A percentile compares a stretch with the other conserved stretches of the same genome.
Conservation (phyloP, 2,113 vertebrate genomes). For the Dryoscopus gambensis region DNA sequence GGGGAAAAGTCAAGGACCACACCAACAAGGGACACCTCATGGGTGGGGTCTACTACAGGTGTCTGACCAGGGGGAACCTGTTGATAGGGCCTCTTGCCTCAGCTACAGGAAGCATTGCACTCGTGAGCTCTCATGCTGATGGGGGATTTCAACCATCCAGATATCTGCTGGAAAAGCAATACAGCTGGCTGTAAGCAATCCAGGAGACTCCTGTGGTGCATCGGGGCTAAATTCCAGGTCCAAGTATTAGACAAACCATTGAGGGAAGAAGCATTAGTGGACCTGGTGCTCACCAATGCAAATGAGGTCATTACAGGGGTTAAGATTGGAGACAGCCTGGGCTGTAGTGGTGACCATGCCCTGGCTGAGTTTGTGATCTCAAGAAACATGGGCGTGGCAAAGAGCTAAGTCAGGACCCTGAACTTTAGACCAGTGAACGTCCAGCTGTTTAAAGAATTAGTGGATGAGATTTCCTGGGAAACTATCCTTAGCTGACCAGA, state of each 20-base stretch:
- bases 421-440: not conserved
- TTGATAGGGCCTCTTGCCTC: not conserved
- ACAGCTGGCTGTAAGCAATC: not conserved
- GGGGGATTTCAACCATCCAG: not conserved
- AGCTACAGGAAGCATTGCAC: rapidly evolving
- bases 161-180: not conserved
- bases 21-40: not conserved
- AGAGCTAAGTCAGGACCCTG: not conserved
- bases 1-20: not conserved
- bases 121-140: not conserved
- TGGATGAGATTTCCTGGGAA: not conserved
- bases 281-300: not conserved
- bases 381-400: not conserved
- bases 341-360: not conserved
- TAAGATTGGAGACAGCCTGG: not conserved
- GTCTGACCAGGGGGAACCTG: not conserved
- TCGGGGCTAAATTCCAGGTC: not conserved
- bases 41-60: not conserved
- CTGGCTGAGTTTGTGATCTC: not conserved
- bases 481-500: not conserved
- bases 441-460: not conserved
- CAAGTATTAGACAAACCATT: not conserved
- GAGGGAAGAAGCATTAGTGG: not conserved
- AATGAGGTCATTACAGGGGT: not conserved
- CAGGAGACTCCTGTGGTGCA: not conserved